Evolutionary conservation across 2,113 vertebrate genomes (phyloP).

Genomic region (Phyllostomus hastatus): DNA sequence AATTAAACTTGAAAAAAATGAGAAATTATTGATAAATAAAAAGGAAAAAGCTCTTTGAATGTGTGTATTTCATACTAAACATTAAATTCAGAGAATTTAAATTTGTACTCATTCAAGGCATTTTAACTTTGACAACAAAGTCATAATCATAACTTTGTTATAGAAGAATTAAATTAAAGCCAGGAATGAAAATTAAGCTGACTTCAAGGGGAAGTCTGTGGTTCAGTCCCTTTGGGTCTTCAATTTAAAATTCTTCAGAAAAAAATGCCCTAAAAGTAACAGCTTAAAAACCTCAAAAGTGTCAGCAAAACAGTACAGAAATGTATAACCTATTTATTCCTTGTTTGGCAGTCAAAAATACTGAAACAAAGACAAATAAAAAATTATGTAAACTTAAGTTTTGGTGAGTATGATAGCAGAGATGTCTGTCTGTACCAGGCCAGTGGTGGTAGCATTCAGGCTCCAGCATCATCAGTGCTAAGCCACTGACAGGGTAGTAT

Average conservation of each 20-base stretch:
- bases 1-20: neutral
- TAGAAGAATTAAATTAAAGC: neutral
- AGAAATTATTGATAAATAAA: neutral
- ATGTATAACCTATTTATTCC: neutral
- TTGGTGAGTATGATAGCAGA: neutral
- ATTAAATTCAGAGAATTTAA: neutral
- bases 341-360: neutral
- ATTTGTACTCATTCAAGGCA: neutral
- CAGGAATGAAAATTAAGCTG: neutral
- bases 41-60: neutral
- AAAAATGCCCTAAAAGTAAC: neutral
- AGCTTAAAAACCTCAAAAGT: neutral
- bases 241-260: conserved; percentile 1
- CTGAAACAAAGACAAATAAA: neutral
- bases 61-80: neutral
- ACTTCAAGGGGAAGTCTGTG: neutral
- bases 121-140: neutral
- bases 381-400: neutral
- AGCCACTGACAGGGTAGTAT: too few species aligned
- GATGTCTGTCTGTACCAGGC: neutral
- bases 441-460: too few species aligned
- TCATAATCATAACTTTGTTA: neutral
- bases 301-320: neutral
- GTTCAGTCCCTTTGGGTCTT: neutral
- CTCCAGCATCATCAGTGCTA: too few species aligned